Conservation (phyloP, 2,113 vertebrate species). For the Dipodomys ordii region DNA sequence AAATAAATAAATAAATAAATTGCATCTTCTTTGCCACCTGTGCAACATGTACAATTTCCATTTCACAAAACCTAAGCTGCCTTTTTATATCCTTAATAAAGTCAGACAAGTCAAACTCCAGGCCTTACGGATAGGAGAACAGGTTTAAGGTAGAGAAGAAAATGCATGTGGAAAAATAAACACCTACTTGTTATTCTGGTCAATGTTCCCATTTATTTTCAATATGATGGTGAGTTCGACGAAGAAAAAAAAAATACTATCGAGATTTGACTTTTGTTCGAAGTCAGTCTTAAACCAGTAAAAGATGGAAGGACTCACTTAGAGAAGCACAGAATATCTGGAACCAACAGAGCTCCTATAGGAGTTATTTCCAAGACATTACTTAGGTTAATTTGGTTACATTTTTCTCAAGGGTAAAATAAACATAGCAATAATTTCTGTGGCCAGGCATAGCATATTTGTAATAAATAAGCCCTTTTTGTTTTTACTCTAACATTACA, state of each 20-base stretch:
- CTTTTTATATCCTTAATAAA: constrained; percentile 85
- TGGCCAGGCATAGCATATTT: constrained; percentile 58
- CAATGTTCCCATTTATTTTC: constrained; percentile 87
- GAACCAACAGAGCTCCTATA: constrained; percentile 72
- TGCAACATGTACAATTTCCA: constrained; percentile 75
- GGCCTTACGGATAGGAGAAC: constrained; percentile 79
- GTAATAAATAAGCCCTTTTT: neutral
- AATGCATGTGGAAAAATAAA: constrained; percentile 86
- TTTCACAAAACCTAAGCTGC: constrained; percentile 74
- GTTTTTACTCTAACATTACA: constrained; percentile 10
- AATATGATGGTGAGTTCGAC: constrained; percentile 82
- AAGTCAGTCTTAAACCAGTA: constrained; percentile 57
- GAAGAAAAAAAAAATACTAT: constrained; percentile 60
- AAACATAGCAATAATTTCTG: constrained; percentile 79
- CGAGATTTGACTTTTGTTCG: constrained; percentile 83
- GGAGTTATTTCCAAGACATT: constrained; percentile 81
- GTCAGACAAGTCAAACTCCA: constrained; percentile 82
- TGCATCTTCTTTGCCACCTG: constrained; percentile 75
- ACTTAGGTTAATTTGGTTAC: constrained; percentile 75
- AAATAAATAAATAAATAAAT: too few relatives aligned
- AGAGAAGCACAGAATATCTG: constrained; percentile 71
- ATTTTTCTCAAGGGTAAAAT: constrained; percentile 81
- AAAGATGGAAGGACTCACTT: constrained; percentile 80
- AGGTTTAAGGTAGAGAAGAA: constrained; percentile 64
- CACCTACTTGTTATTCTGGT: constrained; percentile 85